Base-by-base conservation (phyloP, 23 tunicate genomes). In the Styela plicata region DNA sequence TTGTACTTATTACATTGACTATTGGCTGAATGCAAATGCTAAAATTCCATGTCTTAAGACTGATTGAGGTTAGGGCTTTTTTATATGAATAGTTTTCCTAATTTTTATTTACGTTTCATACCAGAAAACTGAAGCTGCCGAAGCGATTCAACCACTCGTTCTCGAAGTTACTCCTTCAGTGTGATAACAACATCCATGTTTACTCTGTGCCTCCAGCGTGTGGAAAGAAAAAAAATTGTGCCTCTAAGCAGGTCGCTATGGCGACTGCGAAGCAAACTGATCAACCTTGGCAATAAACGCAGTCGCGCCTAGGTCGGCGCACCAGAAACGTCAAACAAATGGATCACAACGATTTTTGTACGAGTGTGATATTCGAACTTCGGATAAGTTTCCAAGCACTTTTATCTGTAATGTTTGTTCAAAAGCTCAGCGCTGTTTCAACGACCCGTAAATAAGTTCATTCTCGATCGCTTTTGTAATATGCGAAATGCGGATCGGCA, bases 151-250 rank as follows among this genome's bases (percentile, higher is more conserved):
- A 34, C 77, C 77, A 2, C 35, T 71, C 3, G 77, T 71, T 3
- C 34, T 71, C 29, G 77, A 71, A 71, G 32, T 33, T 30, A 26
- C 34, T 33, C 77, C 77, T 16, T 28, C 32, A 21, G 77, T 71
- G 77, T 71, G 77, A 71, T 44, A 44, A 13, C n/a, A n/a, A n/a
- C 57, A 5, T 44, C 13, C 57, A 44, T 44, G 10, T 44, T 7
- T 7, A 5, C 13, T 44, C 57, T 44, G 57, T 44, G 10, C 13
- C 57, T 44, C 13, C 57, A 44, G 10, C 7, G 7, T 44, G 13
- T 13, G 13, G 57, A 5, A 13, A 13, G 13, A 44, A 44, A 44
- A 44, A 5, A 7, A 5, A 5, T 13, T 44, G 13, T 44, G 57
- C 57, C 57, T 44, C 57, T 5, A 44, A 5, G 57, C 57, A 44